Evolutionary conservation across 2,888 invertebrate species (phyloP).

Genomic region (Pheosia tremula): DNA sequence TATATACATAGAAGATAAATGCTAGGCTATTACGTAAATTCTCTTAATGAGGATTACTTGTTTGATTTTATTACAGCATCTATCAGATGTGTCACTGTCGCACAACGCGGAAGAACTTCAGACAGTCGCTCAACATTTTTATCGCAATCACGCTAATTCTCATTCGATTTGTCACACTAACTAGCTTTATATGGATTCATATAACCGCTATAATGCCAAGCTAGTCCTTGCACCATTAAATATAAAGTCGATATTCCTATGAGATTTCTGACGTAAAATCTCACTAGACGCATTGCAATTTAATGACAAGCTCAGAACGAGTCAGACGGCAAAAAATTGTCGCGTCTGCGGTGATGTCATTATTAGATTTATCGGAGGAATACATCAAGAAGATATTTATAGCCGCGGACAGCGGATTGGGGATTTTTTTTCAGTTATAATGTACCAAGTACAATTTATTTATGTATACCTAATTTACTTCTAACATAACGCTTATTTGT

Average conservation of each 20-base stretch:
- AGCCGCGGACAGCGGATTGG: background rate
- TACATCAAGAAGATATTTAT: conserved; percentile 27
- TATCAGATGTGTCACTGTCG: too few species aligned
- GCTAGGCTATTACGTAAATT: too few species aligned
- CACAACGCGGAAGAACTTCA: conserved; percentile 15
- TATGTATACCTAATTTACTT: too few species aligned
- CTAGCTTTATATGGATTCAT: conserved; percentile 40
- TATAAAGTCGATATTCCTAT: conserved; percentile 39
- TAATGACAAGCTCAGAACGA: conserved; percentile 49
- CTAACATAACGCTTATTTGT: too few species aligned
- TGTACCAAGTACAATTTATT: too few species aligned
- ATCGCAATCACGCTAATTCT: conserved; percentile 48
- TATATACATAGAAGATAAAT: too few species aligned
- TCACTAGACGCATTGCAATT: conserved; percentile 50
- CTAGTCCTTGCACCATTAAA: conserved; percentile 14
- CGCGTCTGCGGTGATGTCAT: conserved; percentile 61
- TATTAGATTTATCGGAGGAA: conserved; percentile 46
- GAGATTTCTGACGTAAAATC: conserved; percentile 21
- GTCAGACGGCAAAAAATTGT: conserved; percentile 59
- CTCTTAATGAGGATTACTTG: too few species aligned
- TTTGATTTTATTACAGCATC: too few species aligned
- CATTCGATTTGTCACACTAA: conserved; percentile 55
- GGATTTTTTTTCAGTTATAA: background rate
- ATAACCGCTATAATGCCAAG: conserved; percentile 13
- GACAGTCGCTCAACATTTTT: conserved; percentile 34